Evolutionary conservation across 2,797 vertebrate genomes (phyloP).

Genomic region (Urophycis tenuis): DNA sequence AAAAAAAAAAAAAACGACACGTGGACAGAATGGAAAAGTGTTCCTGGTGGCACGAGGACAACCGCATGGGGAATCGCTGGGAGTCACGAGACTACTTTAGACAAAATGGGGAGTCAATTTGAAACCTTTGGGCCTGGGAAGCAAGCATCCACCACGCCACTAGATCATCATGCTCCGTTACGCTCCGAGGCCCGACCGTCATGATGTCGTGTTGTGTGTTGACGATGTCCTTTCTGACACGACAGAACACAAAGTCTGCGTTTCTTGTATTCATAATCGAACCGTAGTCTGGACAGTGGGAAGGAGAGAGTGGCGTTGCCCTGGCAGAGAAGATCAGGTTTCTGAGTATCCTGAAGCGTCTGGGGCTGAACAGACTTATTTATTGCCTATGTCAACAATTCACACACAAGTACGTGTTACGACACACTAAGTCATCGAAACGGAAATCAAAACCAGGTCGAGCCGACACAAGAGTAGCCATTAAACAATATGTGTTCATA

Average conservation of each 20-base stretch:
- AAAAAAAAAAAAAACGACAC: constrained; percentile 28
- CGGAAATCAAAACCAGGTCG: neutral
- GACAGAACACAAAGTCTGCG: neutral
- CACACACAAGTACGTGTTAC: neutral
- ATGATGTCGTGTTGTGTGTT: too few species aligned
- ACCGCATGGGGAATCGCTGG: constrained; percentile 22
- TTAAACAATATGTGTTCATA: neutral
- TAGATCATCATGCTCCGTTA: neutral
- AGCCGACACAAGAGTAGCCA: neutral
- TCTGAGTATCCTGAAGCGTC: too few species aligned
- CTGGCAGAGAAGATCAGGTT: neutral
- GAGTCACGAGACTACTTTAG: constrained; percentile 23
- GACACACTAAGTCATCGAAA: neutral
- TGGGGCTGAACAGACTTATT: neutral
- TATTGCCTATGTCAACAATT: neutral
- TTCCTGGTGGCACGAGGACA: constrained; percentile 41
- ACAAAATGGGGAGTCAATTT: neutral
- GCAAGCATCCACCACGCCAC: neutral
- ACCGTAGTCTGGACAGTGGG: neutral
- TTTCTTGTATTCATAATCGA: neutral
- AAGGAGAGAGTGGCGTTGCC: neutral
- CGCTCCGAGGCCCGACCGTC: too few species aligned
- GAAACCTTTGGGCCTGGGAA: neutral
- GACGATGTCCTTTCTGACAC: too few species aligned
- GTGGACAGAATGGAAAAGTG: constrained; percentile 56